phyloP scores from a whole-genome alignment of 2,113 vertebrate genomes.

The Dascyllus trimaculatus region DNA sequence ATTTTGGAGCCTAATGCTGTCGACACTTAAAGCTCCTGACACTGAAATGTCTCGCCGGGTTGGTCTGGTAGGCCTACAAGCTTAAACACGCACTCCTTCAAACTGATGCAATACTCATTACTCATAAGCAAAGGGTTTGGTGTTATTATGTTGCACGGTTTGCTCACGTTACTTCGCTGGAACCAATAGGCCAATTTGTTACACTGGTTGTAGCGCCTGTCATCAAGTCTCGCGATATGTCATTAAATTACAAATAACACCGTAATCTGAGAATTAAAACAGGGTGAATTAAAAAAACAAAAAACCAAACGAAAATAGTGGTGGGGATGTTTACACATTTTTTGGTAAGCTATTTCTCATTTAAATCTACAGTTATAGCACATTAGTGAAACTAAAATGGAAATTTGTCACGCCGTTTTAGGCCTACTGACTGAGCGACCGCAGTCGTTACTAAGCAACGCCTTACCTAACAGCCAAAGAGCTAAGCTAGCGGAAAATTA shows the following conservation, averaged over 20 bases:
- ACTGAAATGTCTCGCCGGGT: conserved; percentile 61
- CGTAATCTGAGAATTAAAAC: conserved; percentile 5
- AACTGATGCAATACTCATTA: conserved; percentile 66
- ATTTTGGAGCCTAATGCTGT: conserved; percentile 61
- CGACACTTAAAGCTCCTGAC: conserved; percentile 75
- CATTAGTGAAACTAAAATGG: conserved; percentile 2
- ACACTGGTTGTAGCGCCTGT: conserved; percentile 27
- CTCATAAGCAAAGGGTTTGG: conserved; percentile 54
- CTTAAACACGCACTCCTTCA: conserved; percentile 65
- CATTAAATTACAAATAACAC: conserved; percentile 42
- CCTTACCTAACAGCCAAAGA: not conserved
- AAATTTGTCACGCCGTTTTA: conserved; percentile 3
- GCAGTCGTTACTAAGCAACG: conserved; percentile 8
- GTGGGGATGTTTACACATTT: not conserved
- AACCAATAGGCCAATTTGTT: conserved; percentile 70
- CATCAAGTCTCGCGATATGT: conserved; percentile 49
- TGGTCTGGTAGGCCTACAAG: conserved; percentile 64
- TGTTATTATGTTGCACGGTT: conserved; percentile 65
- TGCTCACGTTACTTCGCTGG: conserved; percentile 59
- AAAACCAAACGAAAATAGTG: not conserved
- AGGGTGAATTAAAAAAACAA: not conserved
- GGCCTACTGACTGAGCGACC: not conserved
- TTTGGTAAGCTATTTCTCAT: not conserved
- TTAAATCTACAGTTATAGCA: conserved; percentile 27
- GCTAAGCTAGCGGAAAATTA: not conserved